Base-by-base conservation (phyloP, 2,113 vertebrate species). In the Tragulus kanchil region DNA sequence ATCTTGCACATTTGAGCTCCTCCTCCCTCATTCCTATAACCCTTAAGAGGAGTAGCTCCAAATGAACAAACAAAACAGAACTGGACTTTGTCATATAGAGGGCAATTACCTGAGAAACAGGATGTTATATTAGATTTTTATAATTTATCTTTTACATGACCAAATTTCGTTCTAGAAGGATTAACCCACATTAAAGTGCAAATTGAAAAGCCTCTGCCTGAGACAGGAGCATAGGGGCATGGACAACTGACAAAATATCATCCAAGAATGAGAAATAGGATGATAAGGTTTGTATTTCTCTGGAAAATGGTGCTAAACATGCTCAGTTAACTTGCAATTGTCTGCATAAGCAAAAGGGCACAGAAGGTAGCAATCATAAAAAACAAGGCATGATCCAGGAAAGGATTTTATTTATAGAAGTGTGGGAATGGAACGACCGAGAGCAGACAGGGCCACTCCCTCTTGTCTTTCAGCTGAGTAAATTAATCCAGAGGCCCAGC, bases 361-460 rank as follows among this genome's bases (percentile, higher is more conserved):
- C 14, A 90, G 89, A 82, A 85, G 31, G 85, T 52, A 83, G 69
- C 50, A 23, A 2, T 82, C 73, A 94, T 85, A 59, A 65, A 90
- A 90, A 84, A 95, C 23, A 65, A 69, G 84, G 77, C 21, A 14
- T 0, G 42, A 67, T 21, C 31, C 73, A 17, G 81, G 85, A 94
- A 97, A 93, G 56, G 8, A 21, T 62, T 58, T 96, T 94, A 73
- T 97, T 95, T 93, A 94, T 93, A 62, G 92, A 95, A 75, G 58
- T 58, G 42, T 13, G 69, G 56, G 42, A 8, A 54, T 89, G 58
- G 82, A n/a, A 91, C 91, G 82, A 88, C 54, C 9, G 58, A 81
- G 36, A 75, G n/a, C 81, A 69, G 85, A 64, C 23, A 23, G 52
- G 79, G 61, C n/a, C 31, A 23, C 17, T 4, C 62, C 73, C 0